Evolutionary conservation across 2,888 invertebrate species (phyloP).

Genomic region (Drosophila neoperkinsi): DNA sequence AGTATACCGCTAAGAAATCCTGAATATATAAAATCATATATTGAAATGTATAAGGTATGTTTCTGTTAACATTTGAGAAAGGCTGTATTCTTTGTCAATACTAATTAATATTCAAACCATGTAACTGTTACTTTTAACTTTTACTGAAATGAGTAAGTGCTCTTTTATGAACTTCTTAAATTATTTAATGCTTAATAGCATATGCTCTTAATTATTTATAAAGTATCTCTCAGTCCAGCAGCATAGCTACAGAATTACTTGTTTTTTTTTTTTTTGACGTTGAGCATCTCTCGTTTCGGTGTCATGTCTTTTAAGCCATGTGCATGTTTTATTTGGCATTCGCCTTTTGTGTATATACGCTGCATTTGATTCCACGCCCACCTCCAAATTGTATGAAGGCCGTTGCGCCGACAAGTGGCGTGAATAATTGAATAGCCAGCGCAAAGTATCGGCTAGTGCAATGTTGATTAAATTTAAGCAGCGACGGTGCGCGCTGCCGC

Average conservation of each 20-base stretch:
- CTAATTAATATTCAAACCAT: background rate
- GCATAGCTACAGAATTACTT: background rate
- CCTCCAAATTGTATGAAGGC: slow-evolving; percentile 51
- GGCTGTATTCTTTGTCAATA: background rate
- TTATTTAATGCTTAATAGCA: background rate
- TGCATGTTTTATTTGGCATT: slow-evolving; percentile 73
- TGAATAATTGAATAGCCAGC: slow-evolving; percentile 71
- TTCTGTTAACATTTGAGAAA: background rate
- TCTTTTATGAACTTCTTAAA: background rate
- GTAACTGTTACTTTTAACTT: background rate
- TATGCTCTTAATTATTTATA: background rate
- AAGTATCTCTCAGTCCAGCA: slow-evolving; percentile 25
- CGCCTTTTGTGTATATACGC: slow-evolving; percentile 50
- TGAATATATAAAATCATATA: background rate
- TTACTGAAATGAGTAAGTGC: background rate
- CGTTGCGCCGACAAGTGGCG: slow-evolving; percentile 54
- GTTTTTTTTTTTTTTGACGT: slow-evolving; percentile 17
- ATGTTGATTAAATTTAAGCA: slow-evolving; percentile 73
- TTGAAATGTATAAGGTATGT: background rate
- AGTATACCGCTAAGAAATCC: background rate
- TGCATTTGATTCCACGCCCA: slow-evolving; percentile 54
- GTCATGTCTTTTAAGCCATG: slow-evolving; percentile 77
- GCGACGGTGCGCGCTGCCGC: slow-evolving; percentile 18
- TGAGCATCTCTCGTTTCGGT: slow-evolving; percentile 59
- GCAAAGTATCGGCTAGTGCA: slow-evolving; percentile 39